phyloP scores from a whole-genome alignment of 2,888 invertebrate genomes.

The Heteromyza rotundicornis region DNA sequence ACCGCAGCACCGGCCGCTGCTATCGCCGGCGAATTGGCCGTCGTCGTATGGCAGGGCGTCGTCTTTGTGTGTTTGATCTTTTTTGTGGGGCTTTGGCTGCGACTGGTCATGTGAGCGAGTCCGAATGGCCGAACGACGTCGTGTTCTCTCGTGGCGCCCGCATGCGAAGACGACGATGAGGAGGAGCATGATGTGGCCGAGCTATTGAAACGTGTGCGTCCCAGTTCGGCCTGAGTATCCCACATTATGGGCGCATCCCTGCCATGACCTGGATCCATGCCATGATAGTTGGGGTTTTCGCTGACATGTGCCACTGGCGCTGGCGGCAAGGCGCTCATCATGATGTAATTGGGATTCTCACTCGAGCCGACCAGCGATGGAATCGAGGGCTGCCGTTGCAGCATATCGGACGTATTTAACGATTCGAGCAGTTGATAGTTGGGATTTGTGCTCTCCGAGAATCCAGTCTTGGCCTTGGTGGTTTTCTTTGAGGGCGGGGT shows the following conservation, averaged over 20 bases:
- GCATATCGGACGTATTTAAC: slow-evolving; percentile 33
- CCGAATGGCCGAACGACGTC: slow-evolving; percentile 17
- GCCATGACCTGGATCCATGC: slow-evolving; percentile 37
- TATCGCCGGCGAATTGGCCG: slow-evolving; percentile 28
- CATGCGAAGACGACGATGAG: slow-evolving; percentile 15
- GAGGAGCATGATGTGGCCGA: background rate
- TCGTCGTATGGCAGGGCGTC: background rate
- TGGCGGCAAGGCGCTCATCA: slow-evolving; percentile 40
- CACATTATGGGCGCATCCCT: too few species aligned
- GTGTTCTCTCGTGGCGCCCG: too few species aligned
- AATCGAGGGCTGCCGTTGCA: slow-evolving; percentile 3
- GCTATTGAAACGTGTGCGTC: background rate
- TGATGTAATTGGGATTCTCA: slow-evolving; percentile 51
- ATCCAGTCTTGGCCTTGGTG: slow-evolving; percentile 16
- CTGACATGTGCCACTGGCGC: slow-evolving; percentile 21
- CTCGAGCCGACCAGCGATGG: slow-evolving; percentile 32
- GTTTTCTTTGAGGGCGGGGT: slow-evolving; percentile 26
- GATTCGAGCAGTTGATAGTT: slow-evolving; percentile 45
- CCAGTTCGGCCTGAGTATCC: too few species aligned
- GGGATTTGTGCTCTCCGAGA: slow-evolving; percentile 34
- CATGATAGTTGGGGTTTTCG: slow-evolving; percentile 45
- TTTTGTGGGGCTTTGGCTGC: slow-evolving; percentile 30
- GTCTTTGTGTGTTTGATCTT: background rate
- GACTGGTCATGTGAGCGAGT: slow-evolving; percentile 27
- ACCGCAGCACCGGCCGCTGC: slow-evolving; percentile 12